Evolutionary conservation across 2,113 vertebrate genomes (phyloP), one percentile per base, ranked within the genome.

Genomic region (Ophthalmolycus amberensis): DNA sequence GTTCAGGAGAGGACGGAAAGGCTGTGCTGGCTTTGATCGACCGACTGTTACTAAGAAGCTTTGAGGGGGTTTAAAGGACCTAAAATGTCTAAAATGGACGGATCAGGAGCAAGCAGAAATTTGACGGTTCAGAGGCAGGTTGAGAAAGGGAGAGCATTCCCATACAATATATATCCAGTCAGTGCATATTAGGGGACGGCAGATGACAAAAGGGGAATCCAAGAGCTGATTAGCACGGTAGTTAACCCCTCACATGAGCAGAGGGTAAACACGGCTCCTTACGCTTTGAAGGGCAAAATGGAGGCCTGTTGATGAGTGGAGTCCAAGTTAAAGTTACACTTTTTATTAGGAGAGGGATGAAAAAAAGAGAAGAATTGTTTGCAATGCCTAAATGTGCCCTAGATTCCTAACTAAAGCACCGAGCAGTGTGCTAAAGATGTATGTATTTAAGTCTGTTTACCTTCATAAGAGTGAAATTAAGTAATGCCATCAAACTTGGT

Each of bases 21-120:
- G 81, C 92, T 78, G 82, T 68, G 90, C 80, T 79, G 83, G 94
- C 95, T 96, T 96, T 96, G 95, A 96, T 96, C 95, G 87, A 69
- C 92, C 92, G 29, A 94, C 93, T 95, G 95, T 95, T 94, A 93
- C 95, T 95, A 96, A 96, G 95, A 90, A 95, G 95, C 94, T 95
- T 95, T 95, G 84, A 91, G 86, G 83, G 92, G 92, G 88, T 95
- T 95, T 93, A 94, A 91, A 92, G 86, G 89, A 91, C 87, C 87
- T 92, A 91, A 93, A 94, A 95, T 84, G 90, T 93, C 77, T 91
- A 90, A 95, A 93, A 94, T 87, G 91, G 88, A 89, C 73, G 89
- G 92, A 94, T 95, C 92, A 93, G 92, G 93, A 85, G 90, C 85
- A 56, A 84, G 91, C 75, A 91, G 87, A 95, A 92, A 95, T 93